A percentile compares a stretch with the other conserved stretches of the same genome.
phyloP scores from a whole-genome alignment of 1,140 invertebrate genomes.

The Oscheius sp. region DNA sequence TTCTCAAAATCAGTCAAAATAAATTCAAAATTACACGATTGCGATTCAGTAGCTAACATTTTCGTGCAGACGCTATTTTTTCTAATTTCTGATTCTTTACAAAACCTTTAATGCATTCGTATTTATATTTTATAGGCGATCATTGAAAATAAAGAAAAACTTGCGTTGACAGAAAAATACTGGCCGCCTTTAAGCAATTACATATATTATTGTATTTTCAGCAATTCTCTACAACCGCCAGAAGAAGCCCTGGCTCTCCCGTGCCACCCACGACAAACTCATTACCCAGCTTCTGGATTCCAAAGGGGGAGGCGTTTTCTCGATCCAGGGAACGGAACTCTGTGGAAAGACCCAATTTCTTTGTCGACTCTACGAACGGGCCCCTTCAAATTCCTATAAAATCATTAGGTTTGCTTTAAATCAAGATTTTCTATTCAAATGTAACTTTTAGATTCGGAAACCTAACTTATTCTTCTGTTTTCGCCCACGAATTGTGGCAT shows the following conservation, averaged over 20 bases:
- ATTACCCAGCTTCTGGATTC: neutral
- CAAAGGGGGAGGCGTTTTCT: slow-evolving; percentile 16
- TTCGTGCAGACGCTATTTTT: too few species aligned
- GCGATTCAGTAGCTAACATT: too few species aligned
- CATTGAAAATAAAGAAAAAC: too few species aligned
- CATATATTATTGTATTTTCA: too few species aligned
- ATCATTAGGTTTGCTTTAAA: slow-evolving; percentile 16
- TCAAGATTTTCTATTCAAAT: neutral
- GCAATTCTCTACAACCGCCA: too few species aligned
- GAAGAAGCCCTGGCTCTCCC: neutral
- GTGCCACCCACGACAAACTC: slow-evolving; percentile 17
- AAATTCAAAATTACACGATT: too few species aligned
- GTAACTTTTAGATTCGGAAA: slow-evolving; percentile 31
- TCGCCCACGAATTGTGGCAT: slow-evolving; percentile 41
- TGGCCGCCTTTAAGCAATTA: too few species aligned
- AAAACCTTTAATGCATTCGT: too few species aligned
- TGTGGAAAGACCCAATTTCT: slow-evolving; percentile 36
- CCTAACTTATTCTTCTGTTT: slow-evolving; percentile 36
- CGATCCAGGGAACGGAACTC: slow-evolving; percentile 31
- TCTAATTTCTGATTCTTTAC: too few species aligned
- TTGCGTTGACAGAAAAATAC: too few species aligned
- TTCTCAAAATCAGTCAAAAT: too few species aligned
- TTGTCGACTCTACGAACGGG: slow-evolving; percentile 31
- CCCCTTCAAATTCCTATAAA: slow-evolving; percentile 19
- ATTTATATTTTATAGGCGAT: too few species aligned